Base-by-base conservation (phyloP, 2,888 invertebrate genomes). In the Andrena praecox region DNA sequence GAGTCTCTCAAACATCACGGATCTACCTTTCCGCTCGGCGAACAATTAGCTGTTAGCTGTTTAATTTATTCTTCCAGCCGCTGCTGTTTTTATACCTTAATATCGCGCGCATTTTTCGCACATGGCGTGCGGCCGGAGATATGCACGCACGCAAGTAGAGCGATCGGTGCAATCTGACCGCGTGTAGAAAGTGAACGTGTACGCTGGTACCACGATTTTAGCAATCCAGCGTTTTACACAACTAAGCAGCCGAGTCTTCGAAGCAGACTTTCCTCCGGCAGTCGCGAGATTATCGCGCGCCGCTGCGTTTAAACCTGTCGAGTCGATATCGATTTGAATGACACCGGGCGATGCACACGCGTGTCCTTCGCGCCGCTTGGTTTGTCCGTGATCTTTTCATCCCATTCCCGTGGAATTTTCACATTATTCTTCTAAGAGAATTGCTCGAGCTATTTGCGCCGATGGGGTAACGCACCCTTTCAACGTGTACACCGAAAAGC, bases 141-240 rank as follows among this genome's bases (percentile, higher is more conserved):
- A 12, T 5, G 33, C 59, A 35, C 27, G 29, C 7, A 8, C 3
- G 24, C 50, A 12, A 66, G 2, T 35, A 5, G 16, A 60, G 20
- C 64, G 52, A 27, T 74, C n/a, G 24, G n/a, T 4, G 59, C 16
- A 60, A 54, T n/a, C 73, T 16, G 29, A 27, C 62, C 42, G 48
- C 24, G 12, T 52, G 2, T 73, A 74, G 84, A 84, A 84, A 80
- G 76, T 73, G 70, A 66, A 67, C n/a, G 72, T 72, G 24, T 54
- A 56, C 69, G 76, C 64, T 74, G 24, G 24, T 24, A 62, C 71
- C 54, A 68, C 79, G 16, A 84, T 81, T 84, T 84, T 87, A 81
- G 84, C 81, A 88, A 87, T 74, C 56, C 27, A 2, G 20, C 4
- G 2, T 29, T 77, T 87, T 83, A 59, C 81, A 84, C 50, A 87